Conservation (phyloP, 2,113 vertebrate species). For the Pogonocichla stellata region DNA sequence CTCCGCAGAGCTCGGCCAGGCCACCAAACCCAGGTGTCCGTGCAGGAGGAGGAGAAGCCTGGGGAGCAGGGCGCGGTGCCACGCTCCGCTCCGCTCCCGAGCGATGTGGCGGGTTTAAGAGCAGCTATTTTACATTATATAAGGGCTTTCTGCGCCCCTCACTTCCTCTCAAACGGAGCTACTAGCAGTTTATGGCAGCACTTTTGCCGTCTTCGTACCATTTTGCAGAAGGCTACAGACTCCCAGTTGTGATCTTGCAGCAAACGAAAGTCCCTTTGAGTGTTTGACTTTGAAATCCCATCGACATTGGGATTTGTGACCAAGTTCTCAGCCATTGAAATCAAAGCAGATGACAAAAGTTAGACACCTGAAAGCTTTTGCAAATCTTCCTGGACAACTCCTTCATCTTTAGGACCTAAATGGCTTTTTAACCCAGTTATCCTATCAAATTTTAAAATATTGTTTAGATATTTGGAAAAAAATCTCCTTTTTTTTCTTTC, state of each 20-base stretch:
- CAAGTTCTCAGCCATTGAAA: neutral
- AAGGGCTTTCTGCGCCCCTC: too few relatives aligned
- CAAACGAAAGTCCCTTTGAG: neutral
- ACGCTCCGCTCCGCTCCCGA: neutral
- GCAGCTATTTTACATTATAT: accelerated
- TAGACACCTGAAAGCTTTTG: neutral
- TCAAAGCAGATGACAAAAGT: neutral
- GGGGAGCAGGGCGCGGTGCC: neutral
- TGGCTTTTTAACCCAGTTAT: neutral
- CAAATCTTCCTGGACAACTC: neutral
- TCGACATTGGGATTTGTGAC: neutral
- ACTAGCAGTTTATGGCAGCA: neutral
- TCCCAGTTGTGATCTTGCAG: neutral
- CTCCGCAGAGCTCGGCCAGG: neutral
- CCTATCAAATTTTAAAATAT: neutral
- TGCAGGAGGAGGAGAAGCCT: neutral
- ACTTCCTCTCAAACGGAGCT: neutral
- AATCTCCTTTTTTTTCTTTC: accelerated
- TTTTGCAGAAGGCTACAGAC: neutral
- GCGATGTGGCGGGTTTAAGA: accelerated
- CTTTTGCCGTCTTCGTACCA: neutral
- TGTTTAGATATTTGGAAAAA: neutral
- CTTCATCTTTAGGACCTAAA: neutral
- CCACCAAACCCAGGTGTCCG: neutral
- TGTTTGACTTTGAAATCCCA: neutral